These are phyloP conservation scores for Caenorhabditis sp. DNA, from an alignment of 2,888 invertebrate genomes.

Conservation along the genomic window DNA sequence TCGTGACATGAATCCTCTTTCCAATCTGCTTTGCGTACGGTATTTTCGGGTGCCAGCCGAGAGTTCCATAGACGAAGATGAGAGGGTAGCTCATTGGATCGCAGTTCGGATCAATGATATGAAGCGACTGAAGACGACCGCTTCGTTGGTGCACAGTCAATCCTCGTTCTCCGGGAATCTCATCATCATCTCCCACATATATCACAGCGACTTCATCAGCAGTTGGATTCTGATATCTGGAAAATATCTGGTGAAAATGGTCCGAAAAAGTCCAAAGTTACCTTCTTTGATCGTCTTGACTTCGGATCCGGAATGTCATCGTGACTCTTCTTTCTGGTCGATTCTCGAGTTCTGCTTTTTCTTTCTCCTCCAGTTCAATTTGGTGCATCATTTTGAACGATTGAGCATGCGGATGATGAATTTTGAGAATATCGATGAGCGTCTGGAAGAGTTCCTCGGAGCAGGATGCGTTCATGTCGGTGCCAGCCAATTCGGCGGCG, in stretches of 20 bases:
- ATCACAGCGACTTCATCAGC: no score
- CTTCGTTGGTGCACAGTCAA: no score
- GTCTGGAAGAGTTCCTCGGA: background rate
- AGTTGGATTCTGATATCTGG: no score
- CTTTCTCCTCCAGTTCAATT: background rate
- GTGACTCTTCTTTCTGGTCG: background rate
- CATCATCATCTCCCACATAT: no score
- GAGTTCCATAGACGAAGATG: conserved; percentile 54
- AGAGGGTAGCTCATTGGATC: no score
- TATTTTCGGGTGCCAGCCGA: conserved; percentile 31
- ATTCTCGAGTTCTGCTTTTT: background rate
- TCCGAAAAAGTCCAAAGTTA: no score
- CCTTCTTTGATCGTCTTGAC: background rate
- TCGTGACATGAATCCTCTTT: background rate
- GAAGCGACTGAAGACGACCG: no score
- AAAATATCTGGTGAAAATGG: no score
- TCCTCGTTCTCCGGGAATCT: no score
- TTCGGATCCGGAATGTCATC: background rate
- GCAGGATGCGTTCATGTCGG: background rate
- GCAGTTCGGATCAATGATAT: no score
- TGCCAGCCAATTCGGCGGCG: background rate
- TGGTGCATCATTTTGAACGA: background rate
- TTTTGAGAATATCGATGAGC: background rate
- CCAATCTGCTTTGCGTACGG: background rate
- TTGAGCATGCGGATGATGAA: background rate